phyloP scores from a whole-genome alignment of 2,797 vertebrate species.

The Galago senegalensis region DNA sequence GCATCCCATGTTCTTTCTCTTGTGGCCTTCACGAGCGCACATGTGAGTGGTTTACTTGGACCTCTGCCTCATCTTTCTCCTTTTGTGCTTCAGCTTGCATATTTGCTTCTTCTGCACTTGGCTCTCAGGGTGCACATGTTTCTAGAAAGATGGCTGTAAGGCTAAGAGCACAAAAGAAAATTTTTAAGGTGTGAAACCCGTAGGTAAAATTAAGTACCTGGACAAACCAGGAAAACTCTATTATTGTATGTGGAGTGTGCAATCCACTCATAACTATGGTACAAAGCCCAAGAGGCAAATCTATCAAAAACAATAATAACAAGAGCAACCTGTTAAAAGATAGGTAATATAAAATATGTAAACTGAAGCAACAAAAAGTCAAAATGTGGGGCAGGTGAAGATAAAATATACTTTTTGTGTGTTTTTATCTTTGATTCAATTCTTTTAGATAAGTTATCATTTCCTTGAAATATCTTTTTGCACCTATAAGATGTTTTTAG shows the following conservation, averaged over 20 bases:
- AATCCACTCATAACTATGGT: not conserved
- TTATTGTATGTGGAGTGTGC: not conserved
- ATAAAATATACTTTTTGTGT: not conserved
- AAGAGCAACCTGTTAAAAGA: not conserved
- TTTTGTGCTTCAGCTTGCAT: too few relatives aligned
- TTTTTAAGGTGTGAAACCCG: not conserved
- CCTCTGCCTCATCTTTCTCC: too few relatives aligned
- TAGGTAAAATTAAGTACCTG: not conserved
- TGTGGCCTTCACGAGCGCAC: too few relatives aligned
- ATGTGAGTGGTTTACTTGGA: too few relatives aligned
- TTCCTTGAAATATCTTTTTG: not conserved
- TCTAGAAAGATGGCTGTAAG: too few relatives aligned
- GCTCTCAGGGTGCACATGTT: too few relatives aligned
- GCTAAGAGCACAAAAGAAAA: not conserved
- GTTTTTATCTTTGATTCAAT: not conserved
- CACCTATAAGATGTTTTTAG: not conserved
- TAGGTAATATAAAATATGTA: not conserved
- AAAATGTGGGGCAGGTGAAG: not conserved
- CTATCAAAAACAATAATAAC: not conserved
- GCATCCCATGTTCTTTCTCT: too few relatives aligned
- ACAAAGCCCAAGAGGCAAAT: not conserved
- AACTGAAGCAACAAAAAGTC: not conserved
- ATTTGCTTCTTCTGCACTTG: too few relatives aligned
- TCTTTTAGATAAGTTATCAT: not conserved
- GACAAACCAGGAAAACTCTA: not conserved